Evolutionary conservation across 92 coral and sea anemone species (phyloP).

Genomic region (Desmophyllum pertusum): DNA sequence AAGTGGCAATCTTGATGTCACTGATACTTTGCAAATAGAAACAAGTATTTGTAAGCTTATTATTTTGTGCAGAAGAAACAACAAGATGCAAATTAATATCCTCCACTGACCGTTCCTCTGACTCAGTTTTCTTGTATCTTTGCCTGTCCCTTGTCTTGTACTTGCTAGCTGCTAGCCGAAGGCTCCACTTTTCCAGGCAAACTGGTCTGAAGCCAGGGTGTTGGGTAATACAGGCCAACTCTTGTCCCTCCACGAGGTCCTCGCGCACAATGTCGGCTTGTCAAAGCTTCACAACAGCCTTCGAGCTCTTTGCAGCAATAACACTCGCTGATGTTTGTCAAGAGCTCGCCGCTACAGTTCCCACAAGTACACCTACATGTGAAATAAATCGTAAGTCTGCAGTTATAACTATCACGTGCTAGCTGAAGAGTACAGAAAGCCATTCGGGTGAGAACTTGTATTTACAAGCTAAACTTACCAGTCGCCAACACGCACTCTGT

Average conservation of each 20-base stretch:
- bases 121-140: not conserved
- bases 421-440: not conserved
- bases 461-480: slow-evolving; percentile 28
- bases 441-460: not conserved
- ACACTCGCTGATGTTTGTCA: too few relatives aligned
- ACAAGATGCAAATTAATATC: not conserved
- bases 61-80: not conserved
- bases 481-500: not conserved
- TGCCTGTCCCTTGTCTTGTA: not conserved
- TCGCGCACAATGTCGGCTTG: slow-evolving; percentile 35
- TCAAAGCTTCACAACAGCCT: too few relatives aligned
- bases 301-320: too few relatives aligned
- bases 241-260: not conserved
- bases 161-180: slow-evolving; percentile 39
- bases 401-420: not conserved
- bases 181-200: slow-evolving; percentile 72
- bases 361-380: slow-evolving; percentile 48
- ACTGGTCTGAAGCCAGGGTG: slow-evolving; percentile 68
- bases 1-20: too few relatives aligned
- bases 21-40: too few relatives aligned
- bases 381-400: not conserved
- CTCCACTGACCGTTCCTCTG: not conserved
- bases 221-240: slow-evolving; percentile 41
- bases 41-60: too few relatives aligned
- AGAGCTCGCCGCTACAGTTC: slow-evolving; percentile 27